Percentiles rank a stretch among this genome's conserved stretches.
Conservation (phyloP, 2,113 vertebrate species). For the Ascaphus truei region DNA sequence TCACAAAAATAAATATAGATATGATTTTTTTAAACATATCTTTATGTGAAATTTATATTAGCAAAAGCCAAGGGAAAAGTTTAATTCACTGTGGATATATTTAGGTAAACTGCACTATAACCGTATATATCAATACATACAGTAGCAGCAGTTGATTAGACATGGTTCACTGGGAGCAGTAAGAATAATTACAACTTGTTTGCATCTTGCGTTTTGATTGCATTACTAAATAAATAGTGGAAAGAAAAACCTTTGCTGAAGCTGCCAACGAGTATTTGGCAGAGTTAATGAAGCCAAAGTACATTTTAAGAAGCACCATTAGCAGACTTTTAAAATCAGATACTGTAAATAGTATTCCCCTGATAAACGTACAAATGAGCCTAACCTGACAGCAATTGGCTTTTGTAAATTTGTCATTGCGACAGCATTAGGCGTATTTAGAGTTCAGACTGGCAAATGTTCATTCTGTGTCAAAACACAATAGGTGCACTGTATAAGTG, state of each 20-base stretch:
- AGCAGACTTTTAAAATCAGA: background rate
- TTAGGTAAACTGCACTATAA: background rate
- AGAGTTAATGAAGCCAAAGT: slow-evolving; percentile 5
- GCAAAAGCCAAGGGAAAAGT: background rate
- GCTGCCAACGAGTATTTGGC: slow-evolving; percentile 19
- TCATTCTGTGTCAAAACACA: too few relatives aligned
- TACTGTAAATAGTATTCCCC: background rate
- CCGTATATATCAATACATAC: background rate
- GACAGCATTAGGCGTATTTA: too few relatives aligned
- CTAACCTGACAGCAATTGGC: background rate
- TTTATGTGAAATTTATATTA: background rate
- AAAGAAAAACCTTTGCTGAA: background rate
- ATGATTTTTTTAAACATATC: too few relatives aligned
- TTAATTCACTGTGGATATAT: background rate
- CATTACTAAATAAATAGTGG: slow-evolving; percentile 7
- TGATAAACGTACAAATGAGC: background rate
- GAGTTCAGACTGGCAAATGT: too few relatives aligned
- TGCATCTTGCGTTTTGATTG: slow-evolving; percentile 11
- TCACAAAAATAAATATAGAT: too few relatives aligned
- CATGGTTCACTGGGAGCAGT: slow-evolving; percentile 21
- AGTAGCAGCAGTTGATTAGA: slow-evolving; percentile 1
- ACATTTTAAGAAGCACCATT: background rate
- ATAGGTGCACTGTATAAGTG: too few relatives aligned
- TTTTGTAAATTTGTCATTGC: background rate
- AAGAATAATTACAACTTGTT: slow-evolving; percentile 17